These are phyloP conservation scores for Ceratoteleas bidentatus DNA, from an alignment of 1,140 invertebrate species.

Conservation along the genomic window DNA sequence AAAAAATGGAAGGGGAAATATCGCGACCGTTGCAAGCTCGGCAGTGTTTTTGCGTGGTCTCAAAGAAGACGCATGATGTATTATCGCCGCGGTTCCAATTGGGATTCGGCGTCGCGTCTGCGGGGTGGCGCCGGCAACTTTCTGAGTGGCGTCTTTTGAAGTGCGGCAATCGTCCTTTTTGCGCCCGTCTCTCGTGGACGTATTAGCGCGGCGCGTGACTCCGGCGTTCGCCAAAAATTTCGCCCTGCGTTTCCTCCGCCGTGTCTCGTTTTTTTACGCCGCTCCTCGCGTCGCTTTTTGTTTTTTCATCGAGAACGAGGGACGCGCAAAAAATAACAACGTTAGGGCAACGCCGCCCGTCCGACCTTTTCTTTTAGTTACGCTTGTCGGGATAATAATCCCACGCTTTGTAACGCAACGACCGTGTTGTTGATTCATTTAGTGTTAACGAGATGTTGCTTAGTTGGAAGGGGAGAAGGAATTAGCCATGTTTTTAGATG, in stretches of 20 bases:
- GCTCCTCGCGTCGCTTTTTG: no score
- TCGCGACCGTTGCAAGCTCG: slow-evolving; percentile 16
- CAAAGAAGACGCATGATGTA: slow-evolving; percentile 52
- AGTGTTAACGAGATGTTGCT: slow-evolving; percentile 52
- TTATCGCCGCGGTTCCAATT: slow-evolving; percentile 47
- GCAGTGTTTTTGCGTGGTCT: slow-evolving; percentile 42
- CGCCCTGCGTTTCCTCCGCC: not conserved
- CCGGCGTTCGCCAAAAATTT: slow-evolving; percentile 43
- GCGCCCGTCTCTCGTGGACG: slow-evolving; percentile 37
- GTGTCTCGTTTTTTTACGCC: not conserved
- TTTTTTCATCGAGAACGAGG: not conserved
- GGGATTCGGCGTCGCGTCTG: slow-evolving; percentile 34
- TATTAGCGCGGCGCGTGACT: slow-evolving; percentile 59
- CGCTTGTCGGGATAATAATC: slow-evolving; percentile 50
- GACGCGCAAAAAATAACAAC: slow-evolving; percentile 39
- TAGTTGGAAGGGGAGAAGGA: slow-evolving; percentile 6
- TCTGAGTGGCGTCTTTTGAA: slow-evolving; percentile 62
- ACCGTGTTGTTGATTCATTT: slow-evolving; percentile 44
- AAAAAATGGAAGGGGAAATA: slow-evolving; percentile 5
- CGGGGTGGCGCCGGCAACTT: slow-evolving; percentile 20
- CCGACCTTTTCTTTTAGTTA: slow-evolving; percentile 40
- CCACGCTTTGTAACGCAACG: slow-evolving; percentile 50
- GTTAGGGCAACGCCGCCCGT: slow-evolving; percentile 23
- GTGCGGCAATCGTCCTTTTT: slow-evolving; percentile 36
- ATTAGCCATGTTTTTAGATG: not conserved